These are phyloP conservation scores for Cheilosia soror DNA, from an alignment of 2,888 invertebrate species.

Conservation along the genomic window DNA sequence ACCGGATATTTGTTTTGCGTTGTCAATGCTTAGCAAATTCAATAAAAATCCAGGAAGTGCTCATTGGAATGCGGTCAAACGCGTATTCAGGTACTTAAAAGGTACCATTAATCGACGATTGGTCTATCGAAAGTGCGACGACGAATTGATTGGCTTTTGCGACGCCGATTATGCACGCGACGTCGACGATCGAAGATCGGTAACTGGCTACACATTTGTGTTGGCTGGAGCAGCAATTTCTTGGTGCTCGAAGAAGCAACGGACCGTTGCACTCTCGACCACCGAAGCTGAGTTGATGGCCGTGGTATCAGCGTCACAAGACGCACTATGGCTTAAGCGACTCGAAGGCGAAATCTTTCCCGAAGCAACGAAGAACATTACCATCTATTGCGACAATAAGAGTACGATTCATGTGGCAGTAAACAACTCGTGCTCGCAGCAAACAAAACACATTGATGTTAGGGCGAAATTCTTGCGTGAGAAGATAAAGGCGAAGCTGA, in stretches of 20 bases:
- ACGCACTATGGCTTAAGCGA: constrained; percentile 15
- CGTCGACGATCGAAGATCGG: constrained; percentile 17
- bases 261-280: constrained; percentile 11
- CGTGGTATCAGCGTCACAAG: constrained; percentile 23
- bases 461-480: constrained; percentile 20
- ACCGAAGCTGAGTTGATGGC: constrained; percentile 34
- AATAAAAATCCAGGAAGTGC: constrained; percentile 62
- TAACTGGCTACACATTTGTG: constrained; percentile 18
- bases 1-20: constrained; percentile 57
- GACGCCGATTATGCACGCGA: constrained; percentile 27
- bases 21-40: constrained; percentile 47
- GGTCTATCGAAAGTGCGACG: neutral
- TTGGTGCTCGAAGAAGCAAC: constrained; percentile 32
- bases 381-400: constrained; percentile 24
- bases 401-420: constrained; percentile 20
- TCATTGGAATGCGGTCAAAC: constrained; percentile 63
- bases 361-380: constrained; percentile 2
- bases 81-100: constrained; percentile 77
- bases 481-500: constrained; percentile 21
- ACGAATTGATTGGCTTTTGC: constrained; percentile 20
- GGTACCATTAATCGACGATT: constrained; percentile 57
- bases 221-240: constrained; percentile 38
- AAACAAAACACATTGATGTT: constrained; percentile 17
- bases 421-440: constrained; percentile 11
- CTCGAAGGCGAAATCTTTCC: constrained; percentile 11